These are phyloP conservation scores for Palloptera scutellata DNA, from an alignment of 2,888 invertebrate species.

Conservation along the genomic window DNA sequence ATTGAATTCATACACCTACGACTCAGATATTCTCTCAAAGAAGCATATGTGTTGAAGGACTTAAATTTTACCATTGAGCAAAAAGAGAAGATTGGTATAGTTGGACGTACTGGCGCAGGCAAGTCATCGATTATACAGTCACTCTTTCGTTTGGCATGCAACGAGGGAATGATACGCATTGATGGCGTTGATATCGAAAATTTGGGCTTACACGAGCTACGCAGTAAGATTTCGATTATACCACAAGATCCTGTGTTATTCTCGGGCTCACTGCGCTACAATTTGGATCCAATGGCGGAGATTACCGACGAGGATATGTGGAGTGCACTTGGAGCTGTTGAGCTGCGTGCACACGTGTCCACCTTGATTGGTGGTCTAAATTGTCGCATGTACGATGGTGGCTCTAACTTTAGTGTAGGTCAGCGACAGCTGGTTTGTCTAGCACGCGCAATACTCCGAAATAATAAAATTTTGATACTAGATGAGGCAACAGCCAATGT, in stretches of 20 bases:
- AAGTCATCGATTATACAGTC: constrained; percentile 85
- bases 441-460: constrained; percentile 82
- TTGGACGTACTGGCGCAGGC: constrained; percentile 89
- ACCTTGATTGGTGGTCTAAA: constrained; percentile 70
- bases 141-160: constrained; percentile 82
- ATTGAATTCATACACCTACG: constrained; percentile 74
- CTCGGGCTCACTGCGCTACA: constrained; percentile 82
- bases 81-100: constrained; percentile 78
- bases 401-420: constrained; percentile 85
- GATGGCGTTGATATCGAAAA: constrained; percentile 76
- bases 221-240: constrained; percentile 87
- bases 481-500: constrained; percentile 95
- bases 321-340: constrained; percentile 80
- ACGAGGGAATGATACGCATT: constrained; percentile 78
- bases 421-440: constrained; percentile 88
- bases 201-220: constrained; percentile 80
- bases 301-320: constrained; percentile 78
- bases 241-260: constrained; percentile 92
- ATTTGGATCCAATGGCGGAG: constrained; percentile 84
- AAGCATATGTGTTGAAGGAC: constrained; percentile 76
- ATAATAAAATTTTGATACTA: constrained; percentile 81
- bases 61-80: constrained; percentile 71
- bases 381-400: constrained; percentile 76
- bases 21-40: constrained; percentile 75
- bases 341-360: constrained; percentile 76